Base-by-base conservation (phyloP, 2,113 vertebrate species). In the Corythaeola cristata region DNA sequence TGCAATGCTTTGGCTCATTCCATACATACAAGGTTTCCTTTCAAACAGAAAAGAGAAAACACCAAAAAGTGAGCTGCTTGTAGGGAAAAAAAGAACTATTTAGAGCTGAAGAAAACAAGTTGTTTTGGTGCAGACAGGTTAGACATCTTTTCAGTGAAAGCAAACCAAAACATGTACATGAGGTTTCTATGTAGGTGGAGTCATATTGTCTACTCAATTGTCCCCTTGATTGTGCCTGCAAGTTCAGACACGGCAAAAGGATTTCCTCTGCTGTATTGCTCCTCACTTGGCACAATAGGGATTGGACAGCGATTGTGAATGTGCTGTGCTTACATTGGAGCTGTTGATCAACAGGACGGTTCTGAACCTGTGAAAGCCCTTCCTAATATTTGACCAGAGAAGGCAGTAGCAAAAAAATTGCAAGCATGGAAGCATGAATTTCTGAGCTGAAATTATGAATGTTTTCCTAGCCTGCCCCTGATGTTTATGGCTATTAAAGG, bases 21-120 rank as follows among this genome's bases (percentile, higher is more conserved):
- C 99, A 99, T 44, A 99, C 98, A 89, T 99, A 99, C 32, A 99
- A 97, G 11, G 99, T 98, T 97, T 99, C 99, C 99, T 99, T 96
- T 44, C 27, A 93, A 95, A 77, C 2, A 52, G 73, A 67, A 67
- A 60, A 67, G 8, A 66, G 14, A 94, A 62, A 74, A 85, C 17
- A 96, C 1, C 55, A 81, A 76, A 82, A 55, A 47, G 23, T 88
- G 28, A 93, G 9, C 3, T 53, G 19, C 21, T 53, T 75, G 27
- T 37, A 62, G 35, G 33, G 78, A 77, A 66, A 88, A 12, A 64
- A 5, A 76, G 11, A 78, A 55, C 17, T 75, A 41, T 11, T 58
- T 27, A 60, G 16, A 68, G 5, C 20, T 74, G 37, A 16, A 72
- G 21, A 39, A 85, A 84, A 68, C 4, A 68, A 73, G 21, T 7